Base-by-base conservation (phyloP, 2,113 vertebrate species). In the Indicator indicator region DNA sequence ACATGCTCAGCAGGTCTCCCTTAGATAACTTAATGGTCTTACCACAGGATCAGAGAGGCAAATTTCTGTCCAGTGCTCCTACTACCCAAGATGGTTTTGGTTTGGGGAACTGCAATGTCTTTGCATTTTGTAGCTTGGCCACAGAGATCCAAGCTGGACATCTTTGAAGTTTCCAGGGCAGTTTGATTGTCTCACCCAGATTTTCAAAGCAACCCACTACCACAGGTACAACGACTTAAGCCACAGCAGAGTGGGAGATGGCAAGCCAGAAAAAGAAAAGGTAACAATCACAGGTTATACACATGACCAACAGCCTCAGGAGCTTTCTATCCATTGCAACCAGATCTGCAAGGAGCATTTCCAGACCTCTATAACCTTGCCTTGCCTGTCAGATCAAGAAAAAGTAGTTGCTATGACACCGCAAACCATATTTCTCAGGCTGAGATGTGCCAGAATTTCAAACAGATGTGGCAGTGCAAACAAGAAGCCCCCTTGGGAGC, bases 381-480 rank as follows among this genome's bases (percentile, higher is more conserved):
- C 56, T 73, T 59, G 88, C 90, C 76, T 93, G 86, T 91, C 76
- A 81, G 86, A 94, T 86, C 83, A 91, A 94, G 90, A 93, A 88
- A 94, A 93, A 90, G 75, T 16, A 50, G 93, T 95, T 96, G 92
- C 95, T 92, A 75, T 74, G 86, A 94, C 86, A 91, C 86, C 9
- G 1, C 55, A 93, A 90, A 87, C 89, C 77, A 26, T 90, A 95
- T 92, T 97, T 96, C 94, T 94, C 83, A 90, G 89, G 76, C 88
- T 69, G 74, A 83, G 84, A 89, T 88, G 84, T 90, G 96, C 90
- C 94, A 97, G 83, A 92, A 95, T 94, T 92, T 95, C 94, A 96
- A 90, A 93, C 94, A 97, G 93, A 97, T 96, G 95, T 95, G 95
- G 94, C 93, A 95, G 84, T 58, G 65, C 92, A 90, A 95, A 72